Percentiles rank a stretch among this genome's conserved stretches.
Conservation (phyloP, 1,140 invertebrate genomes). For the Holotrichia oblita region DNA sequence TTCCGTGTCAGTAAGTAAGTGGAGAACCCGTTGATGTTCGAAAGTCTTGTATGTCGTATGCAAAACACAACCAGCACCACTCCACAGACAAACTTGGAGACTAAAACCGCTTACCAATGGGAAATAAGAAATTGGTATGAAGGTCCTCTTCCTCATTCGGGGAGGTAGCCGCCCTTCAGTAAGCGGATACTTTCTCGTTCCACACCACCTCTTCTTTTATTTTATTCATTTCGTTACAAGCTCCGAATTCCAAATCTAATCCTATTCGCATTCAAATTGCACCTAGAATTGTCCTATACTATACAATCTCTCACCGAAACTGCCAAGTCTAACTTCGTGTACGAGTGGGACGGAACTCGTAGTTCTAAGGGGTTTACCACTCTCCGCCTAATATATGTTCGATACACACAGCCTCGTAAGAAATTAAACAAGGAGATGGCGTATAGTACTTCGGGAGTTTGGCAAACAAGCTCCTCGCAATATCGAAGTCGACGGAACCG, state of each 20-base stretch:
- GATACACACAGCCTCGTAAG: slow-evolving; percentile 6
- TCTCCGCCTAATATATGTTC: slow-evolving; percentile 13
- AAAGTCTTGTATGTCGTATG: background rate
- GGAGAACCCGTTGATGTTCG: too few relatives aligned
- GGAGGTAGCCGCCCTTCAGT: background rate
- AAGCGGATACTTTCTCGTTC: background rate
- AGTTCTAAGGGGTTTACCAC: background rate
- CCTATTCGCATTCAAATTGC: slow-evolving; percentile 16
- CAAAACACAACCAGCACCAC: background rate
- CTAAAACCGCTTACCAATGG: background rate
- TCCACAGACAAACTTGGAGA: background rate
- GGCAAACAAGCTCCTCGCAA: background rate
- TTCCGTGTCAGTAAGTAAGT: too few relatives aligned
- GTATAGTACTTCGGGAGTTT: background rate
- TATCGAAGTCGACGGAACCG: slow-evolving; percentile 1
- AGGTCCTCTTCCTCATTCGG: background rate
- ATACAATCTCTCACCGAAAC: background rate
- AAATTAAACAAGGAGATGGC: slow-evolving; percentile 16
- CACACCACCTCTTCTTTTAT: background rate
- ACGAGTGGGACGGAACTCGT: background rate
- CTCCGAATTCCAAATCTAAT: slow-evolving; percentile 12
- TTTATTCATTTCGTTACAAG: slow-evolving; percentile 1
- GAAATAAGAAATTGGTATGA: background rate
- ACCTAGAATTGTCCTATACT: background rate
- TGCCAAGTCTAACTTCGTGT: background rate